Percentiles rank a stretch among this genome's conserved stretches.
These are phyloP conservation scores for Ecdyonurus torrentis DNA, from an alignment of 2,888 invertebrate genomes.

Conservation along the genomic window DNA sequence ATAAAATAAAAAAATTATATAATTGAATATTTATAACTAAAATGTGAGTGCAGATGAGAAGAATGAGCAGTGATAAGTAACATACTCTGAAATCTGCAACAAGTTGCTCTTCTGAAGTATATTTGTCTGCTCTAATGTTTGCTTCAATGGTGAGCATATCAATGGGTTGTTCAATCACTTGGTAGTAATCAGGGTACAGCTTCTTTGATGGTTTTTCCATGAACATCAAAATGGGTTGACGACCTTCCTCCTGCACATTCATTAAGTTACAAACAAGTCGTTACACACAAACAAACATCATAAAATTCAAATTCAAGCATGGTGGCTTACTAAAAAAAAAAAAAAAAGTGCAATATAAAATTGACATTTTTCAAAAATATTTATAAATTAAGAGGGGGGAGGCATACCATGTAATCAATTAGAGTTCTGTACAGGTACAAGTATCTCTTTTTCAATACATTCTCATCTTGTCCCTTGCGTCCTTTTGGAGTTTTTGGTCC, in stretches of 20 bases:
- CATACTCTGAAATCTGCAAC: slow-evolving; percentile 40
- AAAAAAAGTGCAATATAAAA: slow-evolving; percentile 16
- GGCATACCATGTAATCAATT: slow-evolving; percentile 46
- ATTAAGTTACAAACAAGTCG: slow-evolving; percentile 26
- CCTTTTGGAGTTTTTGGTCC: slow-evolving; percentile 15
- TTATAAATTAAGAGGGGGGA: no score
- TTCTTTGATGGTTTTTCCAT: slow-evolving; percentile 94
- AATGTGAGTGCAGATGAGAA: not conserved
- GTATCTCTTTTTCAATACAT: slow-evolving; percentile 57
- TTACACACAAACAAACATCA: slow-evolving; percentile 5
- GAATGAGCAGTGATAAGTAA: no score
- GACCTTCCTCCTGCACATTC: slow-evolving; percentile 57
- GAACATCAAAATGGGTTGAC: slow-evolving; percentile 79
- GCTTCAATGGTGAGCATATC: slow-evolving; percentile 88
- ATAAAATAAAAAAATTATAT: no score
- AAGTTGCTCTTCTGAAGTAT: slow-evolving; percentile 38
- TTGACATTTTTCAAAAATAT: no score
- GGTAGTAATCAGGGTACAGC: slow-evolving; percentile 88
- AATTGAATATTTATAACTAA: not conserved
- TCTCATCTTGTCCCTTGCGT: slow-evolving; percentile 16
- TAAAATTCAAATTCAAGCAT: slow-evolving; percentile 6
- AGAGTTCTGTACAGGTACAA: slow-evolving; percentile 62
- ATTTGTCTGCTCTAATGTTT: slow-evolving; percentile 63
- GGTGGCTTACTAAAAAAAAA: slow-evolving; percentile 9
- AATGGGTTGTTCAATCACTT: slow-evolving; percentile 82